Conservation (phyloP, 2,888 invertebrate genomes). For the Achlya flavicornis region DNA sequence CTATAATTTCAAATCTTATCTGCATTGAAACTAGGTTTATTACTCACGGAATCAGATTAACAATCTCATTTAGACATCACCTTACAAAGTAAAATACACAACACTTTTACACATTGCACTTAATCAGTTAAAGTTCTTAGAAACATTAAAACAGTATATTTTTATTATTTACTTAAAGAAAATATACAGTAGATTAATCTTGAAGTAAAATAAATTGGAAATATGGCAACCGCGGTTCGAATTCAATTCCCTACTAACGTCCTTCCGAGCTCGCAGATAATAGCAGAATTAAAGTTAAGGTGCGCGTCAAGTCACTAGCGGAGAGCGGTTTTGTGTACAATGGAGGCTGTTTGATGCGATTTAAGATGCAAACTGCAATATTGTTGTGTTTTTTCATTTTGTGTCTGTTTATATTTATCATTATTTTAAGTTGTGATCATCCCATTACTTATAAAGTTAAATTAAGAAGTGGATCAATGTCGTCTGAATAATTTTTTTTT, state of each 20-base stretch:
- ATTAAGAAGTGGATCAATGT: no score
- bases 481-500: no score
- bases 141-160: neutral
- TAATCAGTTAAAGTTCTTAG: neutral
- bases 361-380: neutral
- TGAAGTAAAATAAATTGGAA: slow-evolving; percentile 17
- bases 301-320: slow-evolving; percentile 24
- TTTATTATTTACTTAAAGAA: neutral
- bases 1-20: neutral
- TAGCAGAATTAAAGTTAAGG: slow-evolving; percentile 28
- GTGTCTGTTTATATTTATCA: neutral
- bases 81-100: neutral
- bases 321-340: neutral
- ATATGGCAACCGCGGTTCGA: slow-evolving; percentile 25
- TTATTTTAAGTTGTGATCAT: no score
- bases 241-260: slow-evolving; percentile 35
- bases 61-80: neutral
- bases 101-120: neutral
- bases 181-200: slow-evolving; percentile 10
- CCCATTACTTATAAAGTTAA: no score
- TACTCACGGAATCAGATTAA: slow-evolving; percentile 4
- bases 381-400: neutral
- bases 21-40: neutral
- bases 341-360: neutral
- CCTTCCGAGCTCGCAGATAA: slow-evolving; percentile 35